Base-by-base conservation (phyloP, 2,113 vertebrate species). In the Garra rufa region DNA sequence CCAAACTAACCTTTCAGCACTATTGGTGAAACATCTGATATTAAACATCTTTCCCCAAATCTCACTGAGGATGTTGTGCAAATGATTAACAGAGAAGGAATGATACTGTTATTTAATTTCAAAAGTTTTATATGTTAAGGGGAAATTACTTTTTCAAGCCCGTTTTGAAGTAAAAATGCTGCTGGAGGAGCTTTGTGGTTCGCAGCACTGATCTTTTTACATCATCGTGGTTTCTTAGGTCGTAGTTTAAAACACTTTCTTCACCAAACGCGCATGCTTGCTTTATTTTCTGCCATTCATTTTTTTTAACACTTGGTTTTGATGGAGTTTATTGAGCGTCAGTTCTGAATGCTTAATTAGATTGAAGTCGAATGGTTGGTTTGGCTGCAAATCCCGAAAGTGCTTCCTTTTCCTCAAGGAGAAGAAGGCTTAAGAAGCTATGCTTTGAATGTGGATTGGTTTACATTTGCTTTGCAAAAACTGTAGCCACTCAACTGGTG, bases 91-190 rank as follows among this genome's bases (percentile, higher is more conserved):
- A 87, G 89, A 89, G 88, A 89, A 91, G 88, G 88, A 89, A 89
- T 87, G 89, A 92, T 89, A 61, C 89, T 91, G 83, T 91, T 93
- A 92, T 93, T 93, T 94, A 93, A 93, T 90, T 92, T 73, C 85
- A 90, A 78, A 88, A 57, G 80, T 69, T 76, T 85, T 86, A 46
- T 87, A 85, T 83, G 76, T 88, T 83, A 76, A 75, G 84, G 59
- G 34, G 65, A 87, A 82, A 82, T 82, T 46, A 82, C 55, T 85
- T 85, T 63, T 75, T 48, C 69, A 65, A 81, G 75, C 26, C 79
- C 26, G 44, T 76, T 86, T 81, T 76, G 44, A 61, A 48, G 83
- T 82, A 73, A 82, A 59, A 17, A 38, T 74, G 34, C 46, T 3
- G 82, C 70, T 75, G 55, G 67, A 75, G 55, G 69, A 84, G 71